phyloP scores from a whole-genome alignment of 2,113 vertebrate species.

The Pituophis catenifer region DNA sequence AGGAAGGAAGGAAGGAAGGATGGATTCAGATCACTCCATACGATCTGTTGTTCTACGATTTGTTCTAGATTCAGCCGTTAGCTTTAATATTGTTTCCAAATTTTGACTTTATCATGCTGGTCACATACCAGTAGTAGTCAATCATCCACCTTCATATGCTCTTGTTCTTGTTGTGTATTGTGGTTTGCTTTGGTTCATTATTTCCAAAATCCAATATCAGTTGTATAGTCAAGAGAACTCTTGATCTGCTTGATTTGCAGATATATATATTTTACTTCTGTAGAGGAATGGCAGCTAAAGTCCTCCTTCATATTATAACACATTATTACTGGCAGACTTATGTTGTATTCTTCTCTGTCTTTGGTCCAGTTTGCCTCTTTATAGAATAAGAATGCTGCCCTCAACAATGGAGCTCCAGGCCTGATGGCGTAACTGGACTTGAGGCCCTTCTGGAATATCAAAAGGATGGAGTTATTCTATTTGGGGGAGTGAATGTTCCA shows the following conservation, averaged over 20 bases:
- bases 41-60: not conserved
- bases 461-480: not conserved
- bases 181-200: too few species aligned
- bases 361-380: not conserved
- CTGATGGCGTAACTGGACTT: not conserved
- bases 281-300: too few species aligned
- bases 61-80: not conserved
- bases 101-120: too few species aligned
- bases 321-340: not conserved
- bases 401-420: not conserved
- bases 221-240: too few species aligned
- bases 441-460: not conserved
- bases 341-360: not conserved
- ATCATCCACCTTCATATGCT: too few species aligned
- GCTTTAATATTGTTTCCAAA: not conserved
- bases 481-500: not conserved
- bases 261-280: too few species aligned
- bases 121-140: too few species aligned
- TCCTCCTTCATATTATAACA: not conserved
- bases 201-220: too few species aligned
- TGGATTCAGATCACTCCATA: not conserved
- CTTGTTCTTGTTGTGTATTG: too few species aligned
- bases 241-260: too few species aligned
- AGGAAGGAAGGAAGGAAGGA: not conserved
- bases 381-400: not conserved